phyloP scores from a whole-genome alignment of 1,140 invertebrate genomes.

The Drosophila arizonae region DNA sequence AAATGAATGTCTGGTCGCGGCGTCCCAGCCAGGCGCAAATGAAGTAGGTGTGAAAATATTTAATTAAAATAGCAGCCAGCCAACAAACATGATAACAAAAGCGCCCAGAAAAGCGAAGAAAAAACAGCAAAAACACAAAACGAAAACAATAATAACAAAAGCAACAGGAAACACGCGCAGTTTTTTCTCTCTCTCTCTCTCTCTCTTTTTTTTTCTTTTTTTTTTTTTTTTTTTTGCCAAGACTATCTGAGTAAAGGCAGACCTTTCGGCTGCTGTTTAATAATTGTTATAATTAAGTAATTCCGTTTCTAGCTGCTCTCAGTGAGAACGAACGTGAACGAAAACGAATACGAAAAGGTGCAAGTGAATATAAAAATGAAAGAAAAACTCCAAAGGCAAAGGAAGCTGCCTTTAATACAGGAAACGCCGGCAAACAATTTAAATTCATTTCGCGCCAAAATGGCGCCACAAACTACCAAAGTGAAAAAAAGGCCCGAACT shows the following conservation, averaged over 20 bases:
- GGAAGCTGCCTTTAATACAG: slow-evolving; percentile 73
- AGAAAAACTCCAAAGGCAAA: slow-evolving; percentile 30
- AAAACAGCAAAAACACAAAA: background rate
- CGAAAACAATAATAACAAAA: slow-evolving; percentile 23
- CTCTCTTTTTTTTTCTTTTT: background rate
- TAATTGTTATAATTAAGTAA: slow-evolving; percentile 82
- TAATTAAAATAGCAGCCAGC: slow-evolving; percentile 79
- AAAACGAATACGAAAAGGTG: slow-evolving; percentile 29
- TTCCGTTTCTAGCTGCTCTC: slow-evolving; percentile 57
- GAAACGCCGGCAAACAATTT: slow-evolving; percentile 75
- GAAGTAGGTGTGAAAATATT: slow-evolving; percentile 81
- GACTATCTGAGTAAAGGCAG: slow-evolving; percentile 17
- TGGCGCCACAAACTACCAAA: slow-evolving; percentile 77
- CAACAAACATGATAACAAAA: slow-evolving; percentile 49
- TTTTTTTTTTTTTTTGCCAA: slow-evolving; percentile 20
- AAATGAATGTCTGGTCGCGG: slow-evolving; percentile 25
- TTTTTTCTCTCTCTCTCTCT: background rate
- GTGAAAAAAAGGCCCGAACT: slow-evolving; percentile 29
- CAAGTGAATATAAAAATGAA: slow-evolving; percentile 14
- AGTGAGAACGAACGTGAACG: background rate
- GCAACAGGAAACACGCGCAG: slow-evolving; percentile 42
- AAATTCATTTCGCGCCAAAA: slow-evolving; percentile 79
- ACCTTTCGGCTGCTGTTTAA: slow-evolving; percentile 67
- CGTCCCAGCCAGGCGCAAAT: slow-evolving; percentile 43
- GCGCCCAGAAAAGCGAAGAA: background rate